Conservation (phyloP, 53 echinoderm and acorn worm genomes). For the Astropecten irregularis region DNA sequence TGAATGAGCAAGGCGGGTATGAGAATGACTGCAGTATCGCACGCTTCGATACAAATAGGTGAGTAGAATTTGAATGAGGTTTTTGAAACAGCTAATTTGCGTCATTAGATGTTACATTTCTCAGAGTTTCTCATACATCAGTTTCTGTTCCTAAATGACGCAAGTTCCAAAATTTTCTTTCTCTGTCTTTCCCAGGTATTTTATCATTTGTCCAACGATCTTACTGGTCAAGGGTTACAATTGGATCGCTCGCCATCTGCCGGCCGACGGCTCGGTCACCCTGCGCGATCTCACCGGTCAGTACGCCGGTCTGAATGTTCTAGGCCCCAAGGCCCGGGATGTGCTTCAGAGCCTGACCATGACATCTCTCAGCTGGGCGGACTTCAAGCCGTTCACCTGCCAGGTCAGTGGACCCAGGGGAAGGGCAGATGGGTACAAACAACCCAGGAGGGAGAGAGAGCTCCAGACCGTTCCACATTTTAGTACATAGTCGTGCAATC, state of each 20-base stretch:
- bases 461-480: no score
- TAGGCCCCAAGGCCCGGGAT: conserved; percentile 90
- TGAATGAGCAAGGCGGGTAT: conserved; percentile 90
- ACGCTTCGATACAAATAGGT: conserved; percentile 79
- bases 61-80: neutral
- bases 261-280: conserved; percentile 77
- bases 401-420: conserved; percentile 55
- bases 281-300: conserved; percentile 74
- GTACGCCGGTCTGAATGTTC: conserved; percentile 89
- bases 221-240: conserved; percentile 59
- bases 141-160: neutral
- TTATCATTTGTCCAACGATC: conserved; percentile 90
- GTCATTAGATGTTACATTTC: neutral
- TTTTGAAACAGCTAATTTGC: neutral
- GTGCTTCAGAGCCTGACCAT: conserved; percentile 87
- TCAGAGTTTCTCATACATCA: neutral
- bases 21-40: conserved; percentile 97
- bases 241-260: conserved; percentile 85
- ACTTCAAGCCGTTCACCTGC: conserved; percentile 87
- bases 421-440: no score
- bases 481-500: no score
- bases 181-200: conserved; percentile 59
- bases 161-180: neutral
- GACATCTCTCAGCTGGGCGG: conserved; percentile 64
- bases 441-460: no score